These are phyloP conservation scores for Colinus virginianus DNA, from an alignment of 2,113 vertebrate species.

Conservation along the genomic window DNA sequence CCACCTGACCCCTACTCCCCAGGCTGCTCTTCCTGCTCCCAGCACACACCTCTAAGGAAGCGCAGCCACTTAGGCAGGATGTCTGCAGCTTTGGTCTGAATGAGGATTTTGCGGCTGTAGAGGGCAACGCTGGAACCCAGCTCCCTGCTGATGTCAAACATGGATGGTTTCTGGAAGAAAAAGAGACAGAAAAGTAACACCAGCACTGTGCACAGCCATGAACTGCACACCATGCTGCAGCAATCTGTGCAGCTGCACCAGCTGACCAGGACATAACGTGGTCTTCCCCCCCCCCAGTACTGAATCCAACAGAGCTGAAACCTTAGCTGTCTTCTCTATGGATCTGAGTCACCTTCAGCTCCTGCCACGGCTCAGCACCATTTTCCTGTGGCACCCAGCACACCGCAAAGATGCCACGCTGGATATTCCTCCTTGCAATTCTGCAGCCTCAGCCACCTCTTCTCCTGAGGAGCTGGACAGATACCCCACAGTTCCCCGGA, in stretches of 20 bases:
- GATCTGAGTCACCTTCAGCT: not conserved
- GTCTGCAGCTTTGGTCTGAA: conserved; percentile 93
- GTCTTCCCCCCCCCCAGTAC: not conserved
- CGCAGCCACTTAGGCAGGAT: conserved; percentile 97
- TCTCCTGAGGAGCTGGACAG: not conserved
- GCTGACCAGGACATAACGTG: not conserved
- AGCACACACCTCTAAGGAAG: conserved; percentile 87
- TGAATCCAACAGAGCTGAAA: not conserved
- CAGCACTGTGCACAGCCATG: not conserved
- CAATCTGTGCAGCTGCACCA: not conserved
- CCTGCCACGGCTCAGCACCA: rapidly evolving
- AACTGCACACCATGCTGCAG: not conserved
- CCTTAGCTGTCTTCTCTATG: not conserved
- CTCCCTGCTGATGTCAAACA: conserved; percentile 97
- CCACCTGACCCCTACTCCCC: rapidly evolving
- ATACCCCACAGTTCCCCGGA: not conserved
- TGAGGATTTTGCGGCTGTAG: conserved; percentile 95
- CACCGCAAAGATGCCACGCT: not conserved
- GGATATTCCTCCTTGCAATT: not conserved
- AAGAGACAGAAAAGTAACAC: not conserved
- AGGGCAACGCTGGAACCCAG: conserved; percentile 90
- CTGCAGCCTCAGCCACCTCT: not conserved
- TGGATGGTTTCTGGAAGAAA: conserved; percentile 88
- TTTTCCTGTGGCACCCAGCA: not conserved
- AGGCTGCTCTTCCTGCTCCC: not conserved